These are phyloP conservation scores for Thalpophila matura DNA, from an alignment of 2,888 invertebrate genomes.

Conservation along the genomic window DNA sequence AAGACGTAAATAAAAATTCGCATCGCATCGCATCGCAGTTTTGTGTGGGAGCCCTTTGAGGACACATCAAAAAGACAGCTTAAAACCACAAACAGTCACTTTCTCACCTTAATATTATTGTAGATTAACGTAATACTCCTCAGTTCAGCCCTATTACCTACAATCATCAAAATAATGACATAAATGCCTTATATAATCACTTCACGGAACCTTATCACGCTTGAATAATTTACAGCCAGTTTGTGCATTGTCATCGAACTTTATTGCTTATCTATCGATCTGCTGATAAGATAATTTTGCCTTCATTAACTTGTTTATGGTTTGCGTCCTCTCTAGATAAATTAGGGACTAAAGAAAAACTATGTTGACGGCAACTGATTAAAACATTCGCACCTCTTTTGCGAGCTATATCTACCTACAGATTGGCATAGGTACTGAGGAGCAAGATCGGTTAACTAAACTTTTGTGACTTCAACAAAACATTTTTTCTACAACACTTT, in stretches of 20 bases:
- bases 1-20: too few species aligned
- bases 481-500: background rate
- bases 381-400: background rate
- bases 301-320: constrained; percentile 5
- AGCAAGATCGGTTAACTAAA: too few species aligned
- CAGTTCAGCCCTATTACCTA: background rate
- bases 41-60: too few species aligned
- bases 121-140: constrained; percentile 7
- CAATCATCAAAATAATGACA: constrained; percentile 21
- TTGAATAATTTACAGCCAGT: constrained; percentile 21
- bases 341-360: background rate
- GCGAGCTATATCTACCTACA: too few species aligned
- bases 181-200: constrained; percentile 8
- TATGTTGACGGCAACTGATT: background rate
- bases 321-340: background rate
- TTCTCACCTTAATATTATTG: background rate
- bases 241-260: constrained; percentile 25
- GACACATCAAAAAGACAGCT: too few species aligned
- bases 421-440: too few species aligned
- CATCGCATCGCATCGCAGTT: too few species aligned
- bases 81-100: background rate
- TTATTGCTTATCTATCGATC: constrained; percentile 34
- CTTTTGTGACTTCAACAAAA: too few species aligned
- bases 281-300: constrained; percentile 24
- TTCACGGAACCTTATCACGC: constrained; percentile 22